A percentile compares a stretch with the other conserved stretches of the same genome.
phyloP scores from a whole-genome alignment of 2,113 vertebrate genomes.

The Eolophus roseicapilla region DNA sequence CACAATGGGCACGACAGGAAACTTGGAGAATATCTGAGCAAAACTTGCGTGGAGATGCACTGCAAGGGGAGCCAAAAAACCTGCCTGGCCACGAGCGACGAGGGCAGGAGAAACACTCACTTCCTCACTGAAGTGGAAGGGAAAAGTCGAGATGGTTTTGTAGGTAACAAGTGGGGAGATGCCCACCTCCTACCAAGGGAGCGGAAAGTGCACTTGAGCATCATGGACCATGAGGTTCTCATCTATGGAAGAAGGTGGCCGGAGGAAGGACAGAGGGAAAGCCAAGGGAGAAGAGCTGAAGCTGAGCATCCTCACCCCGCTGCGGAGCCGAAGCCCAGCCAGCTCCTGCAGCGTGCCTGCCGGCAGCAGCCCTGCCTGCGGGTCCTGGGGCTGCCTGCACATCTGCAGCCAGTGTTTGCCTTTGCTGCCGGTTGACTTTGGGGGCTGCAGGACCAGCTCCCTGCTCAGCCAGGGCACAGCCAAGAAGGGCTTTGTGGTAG shows the following conservation, averaged over 20 bases:
- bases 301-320: neutral
- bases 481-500: rapidly evolving
- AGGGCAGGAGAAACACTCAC: neutral
- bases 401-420: neutral
- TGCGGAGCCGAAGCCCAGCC: neutral
- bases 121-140: neutral
- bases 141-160: no score
- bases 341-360: rapidly evolving
- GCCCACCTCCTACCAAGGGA: neutral
- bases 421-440: neutral
- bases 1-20: constrained; percentile 9
- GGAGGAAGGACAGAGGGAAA: neutral
- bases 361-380: neutral
- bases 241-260: rapidly evolving
- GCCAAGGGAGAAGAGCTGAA: neutral
- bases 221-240: neutral
- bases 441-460: rapidly evolving
- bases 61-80: neutral
- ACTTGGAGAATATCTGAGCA: constrained; percentile 27
- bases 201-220: rapidly evolving
- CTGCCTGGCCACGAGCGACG: neutral
- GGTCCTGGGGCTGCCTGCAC: neutral
- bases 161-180: rapidly evolving
- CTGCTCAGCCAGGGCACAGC: neutral
- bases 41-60: neutral